Percentiles rank a stretch among this genome's conserved stretches.
These are phyloP conservation scores for Hylaea fasciaria DNA, from an alignment of 2,888 invertebrate species.

Conservation along the genomic window DNA sequence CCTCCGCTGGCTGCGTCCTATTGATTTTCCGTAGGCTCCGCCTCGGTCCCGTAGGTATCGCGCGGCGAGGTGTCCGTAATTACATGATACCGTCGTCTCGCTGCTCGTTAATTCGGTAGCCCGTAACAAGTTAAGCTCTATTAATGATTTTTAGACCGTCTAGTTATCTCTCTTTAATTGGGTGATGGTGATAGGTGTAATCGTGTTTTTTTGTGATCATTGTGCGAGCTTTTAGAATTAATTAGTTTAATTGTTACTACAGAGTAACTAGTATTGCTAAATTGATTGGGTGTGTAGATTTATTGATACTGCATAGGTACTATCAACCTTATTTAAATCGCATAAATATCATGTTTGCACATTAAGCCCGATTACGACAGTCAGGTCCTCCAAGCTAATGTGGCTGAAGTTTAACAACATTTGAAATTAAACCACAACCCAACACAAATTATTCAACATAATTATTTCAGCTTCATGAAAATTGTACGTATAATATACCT, in stretches of 20 bases:
- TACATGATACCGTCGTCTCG: conserved; percentile 71
- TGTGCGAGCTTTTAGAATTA: conserved; percentile 4
- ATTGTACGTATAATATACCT: no score
- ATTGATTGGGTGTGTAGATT: neutral
- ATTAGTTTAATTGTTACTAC: conserved; percentile 6
- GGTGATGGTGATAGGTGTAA: conserved; percentile 34
- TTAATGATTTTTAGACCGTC: conserved; percentile 72
- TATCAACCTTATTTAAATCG: no score
- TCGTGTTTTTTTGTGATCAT: neutral
- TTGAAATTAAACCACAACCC: no score
- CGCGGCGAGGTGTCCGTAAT: conserved; percentile 65
- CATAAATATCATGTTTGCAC: no score
- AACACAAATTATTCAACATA: no score
- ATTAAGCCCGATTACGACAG: no score
- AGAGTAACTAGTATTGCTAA: neutral
- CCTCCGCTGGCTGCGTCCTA: conserved; percentile 19
- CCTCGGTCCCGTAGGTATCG: conserved; percentile 71
- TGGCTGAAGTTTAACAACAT: no score
- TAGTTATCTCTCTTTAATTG: conserved; percentile 67
- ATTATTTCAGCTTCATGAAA: no score
- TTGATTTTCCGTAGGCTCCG: conserved; percentile 47
- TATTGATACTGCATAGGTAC: no score
- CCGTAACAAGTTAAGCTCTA: conserved; percentile 70
- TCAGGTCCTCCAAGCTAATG: no score
- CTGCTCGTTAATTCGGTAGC: conserved; percentile 80